Base-by-base conservation (phyloP, 2,888 invertebrate genomes). In the Agrotis puta region DNA sequence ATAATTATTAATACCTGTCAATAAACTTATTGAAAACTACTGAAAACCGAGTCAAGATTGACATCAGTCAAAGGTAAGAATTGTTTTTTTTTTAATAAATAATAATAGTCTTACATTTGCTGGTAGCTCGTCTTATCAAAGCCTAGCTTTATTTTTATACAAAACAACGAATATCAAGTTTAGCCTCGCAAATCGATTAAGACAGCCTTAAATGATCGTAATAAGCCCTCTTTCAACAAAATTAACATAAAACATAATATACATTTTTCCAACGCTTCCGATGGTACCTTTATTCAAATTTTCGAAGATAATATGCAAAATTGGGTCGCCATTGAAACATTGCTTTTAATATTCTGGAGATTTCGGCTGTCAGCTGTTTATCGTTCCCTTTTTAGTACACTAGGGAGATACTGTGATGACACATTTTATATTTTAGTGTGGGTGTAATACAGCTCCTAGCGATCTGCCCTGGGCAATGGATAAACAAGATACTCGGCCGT, bases 271-370 rank as follows among this genome's bases (percentile, higher is more conserved):
- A 83, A 51, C 78, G 82, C 54, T 77, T 71, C 77, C 71, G 74
- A 79, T 68, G 72, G 20, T 77, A 81, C 84, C 81, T 85, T 84
- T 85, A 84, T 84, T 84, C 50, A 85, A 84, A 84, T 84, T 85
- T 79, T 62, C 11, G 70, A 74, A 63, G 83, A 76, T 83, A 83
- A 77, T 83, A 84, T 84, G 83, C 69, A 83, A 73, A 84, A 85
- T 84, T 81, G 81, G 81, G 74, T 68, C 73, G 57, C 67, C 71
- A 73, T 73, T 85, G 81, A 85, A 75, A 70, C 73, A 83, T 85
- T 70, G 81, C 64, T 85, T 83, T 85, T 83, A 83, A 85, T 83
- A 77, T 83, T 72, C 68, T 51, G 67, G 66, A 63, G 59, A 75
- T 78, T 58, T 71, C 20, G 27, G 53, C 39, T 76, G 70, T 61